A percentile compares a stretch with the other conserved stretches of the same genome.
Conservation (phyloP, 2,888 invertebrate species). For the Dryocosmus kuriphilus region DNA sequence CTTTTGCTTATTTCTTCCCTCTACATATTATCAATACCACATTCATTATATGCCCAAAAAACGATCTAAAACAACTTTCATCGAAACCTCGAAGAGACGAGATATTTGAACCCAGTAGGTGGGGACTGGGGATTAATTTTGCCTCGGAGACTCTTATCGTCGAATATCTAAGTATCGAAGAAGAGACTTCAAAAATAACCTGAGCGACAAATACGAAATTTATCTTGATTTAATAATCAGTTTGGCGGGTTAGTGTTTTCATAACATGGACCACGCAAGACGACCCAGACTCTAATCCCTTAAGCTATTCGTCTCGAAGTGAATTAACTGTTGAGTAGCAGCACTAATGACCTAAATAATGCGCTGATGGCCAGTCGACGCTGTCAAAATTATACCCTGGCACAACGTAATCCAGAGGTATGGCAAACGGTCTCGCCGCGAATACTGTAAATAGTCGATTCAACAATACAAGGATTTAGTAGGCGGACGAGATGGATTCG, state of each 20-base stretch:
- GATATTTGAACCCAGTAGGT: background rate
- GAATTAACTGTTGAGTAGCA: constrained; percentile 6
- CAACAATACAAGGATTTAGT: constrained; percentile 10
- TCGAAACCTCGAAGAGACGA: background rate
- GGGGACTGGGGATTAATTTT: constrained; percentile 2
- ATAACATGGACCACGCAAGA: constrained; percentile 8
- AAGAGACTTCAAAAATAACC: background rate
- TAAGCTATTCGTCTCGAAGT: constrained; percentile 19
- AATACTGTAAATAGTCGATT: constrained; percentile 17
- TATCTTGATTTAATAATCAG: constrained; percentile 33
- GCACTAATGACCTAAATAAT: constrained; percentile 26
- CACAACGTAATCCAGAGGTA: constrained; percentile 36
- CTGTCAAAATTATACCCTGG: constrained; percentile 24
- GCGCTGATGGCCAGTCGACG: constrained; percentile 22
- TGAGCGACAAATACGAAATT: background rate
- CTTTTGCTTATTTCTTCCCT: background rate
- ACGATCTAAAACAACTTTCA: background rate
- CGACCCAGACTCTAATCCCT: constrained; percentile 16
- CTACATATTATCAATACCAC: background rate
- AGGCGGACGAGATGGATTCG: background rate
- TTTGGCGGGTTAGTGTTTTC: background rate
- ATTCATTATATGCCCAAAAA: background rate
- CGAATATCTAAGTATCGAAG: background rate
- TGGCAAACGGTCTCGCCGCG: background rate
- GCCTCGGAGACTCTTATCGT: background rate